phyloP scores from a whole-genome alignment of 2,888 invertebrate genomes.

The Sinhomidia bicolor region DNA sequence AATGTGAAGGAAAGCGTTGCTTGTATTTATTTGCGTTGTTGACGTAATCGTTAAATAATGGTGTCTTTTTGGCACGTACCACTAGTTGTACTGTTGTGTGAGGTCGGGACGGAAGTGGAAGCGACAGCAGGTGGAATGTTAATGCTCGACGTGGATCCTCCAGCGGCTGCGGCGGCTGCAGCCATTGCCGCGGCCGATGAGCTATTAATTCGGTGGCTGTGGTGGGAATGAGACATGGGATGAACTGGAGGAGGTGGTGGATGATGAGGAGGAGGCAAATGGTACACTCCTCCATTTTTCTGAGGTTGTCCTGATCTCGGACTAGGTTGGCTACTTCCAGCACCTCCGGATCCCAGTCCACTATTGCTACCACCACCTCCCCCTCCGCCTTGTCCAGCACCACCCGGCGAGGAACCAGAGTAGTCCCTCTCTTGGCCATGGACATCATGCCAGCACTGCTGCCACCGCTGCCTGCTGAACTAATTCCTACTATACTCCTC shows the following conservation, averaged over 20 bases:
- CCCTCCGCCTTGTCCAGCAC: conserved; percentile 60
- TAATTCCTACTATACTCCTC: conserved; percentile 33
- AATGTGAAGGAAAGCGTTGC: not conserved
- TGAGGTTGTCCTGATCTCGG: conserved; percentile 73
- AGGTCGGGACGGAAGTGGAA: conserved; percentile 77
- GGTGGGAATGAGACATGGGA: conserved; percentile 79
- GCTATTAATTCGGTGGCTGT: conserved; percentile 76
- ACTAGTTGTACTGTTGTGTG: conserved; percentile 75
- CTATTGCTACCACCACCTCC: conserved; percentile 14
- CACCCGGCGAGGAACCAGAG: conserved; percentile 80
- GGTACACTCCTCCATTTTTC: conserved; percentile 78
- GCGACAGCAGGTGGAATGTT: conserved; percentile 75
- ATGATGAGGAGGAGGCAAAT: conserved; percentile 78
- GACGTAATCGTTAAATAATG: conserved; percentile 28
- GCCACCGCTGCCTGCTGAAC: conserved; percentile 34
- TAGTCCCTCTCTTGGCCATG: conserved; percentile 88
- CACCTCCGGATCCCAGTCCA: conserved; percentile 30
- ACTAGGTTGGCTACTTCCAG: conserved; percentile 61
- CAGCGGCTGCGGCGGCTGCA: conserved; percentile 66
- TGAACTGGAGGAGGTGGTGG: conserved; percentile 79
- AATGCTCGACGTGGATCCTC: conserved; percentile 66
- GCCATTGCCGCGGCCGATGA: conserved; percentile 57
- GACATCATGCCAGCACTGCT: conserved; percentile 80
- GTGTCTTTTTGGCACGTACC: conserved; percentile 58
- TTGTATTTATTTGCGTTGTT: conserved; percentile 19